Percentiles rank a stretch among this genome's conserved stretches.
Evolutionary conservation across 2,113 vertebrate genomes (phyloP).

Genomic region (Callionymus lyra): DNA sequence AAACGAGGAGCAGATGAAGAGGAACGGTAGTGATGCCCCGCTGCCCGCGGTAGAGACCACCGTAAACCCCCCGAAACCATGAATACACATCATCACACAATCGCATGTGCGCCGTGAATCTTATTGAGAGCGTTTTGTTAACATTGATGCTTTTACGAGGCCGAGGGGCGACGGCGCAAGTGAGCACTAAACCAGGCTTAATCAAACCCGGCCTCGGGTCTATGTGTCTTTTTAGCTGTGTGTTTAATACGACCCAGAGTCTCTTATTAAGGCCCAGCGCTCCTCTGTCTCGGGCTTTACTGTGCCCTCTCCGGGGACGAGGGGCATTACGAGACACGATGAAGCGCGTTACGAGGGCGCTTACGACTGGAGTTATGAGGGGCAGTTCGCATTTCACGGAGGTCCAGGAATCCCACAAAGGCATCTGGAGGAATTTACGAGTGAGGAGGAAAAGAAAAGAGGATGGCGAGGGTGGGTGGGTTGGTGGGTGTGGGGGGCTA

Average conservation of each 20-base stretch:
- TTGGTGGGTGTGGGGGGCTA: no score
- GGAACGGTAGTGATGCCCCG: conserved; percentile 1
- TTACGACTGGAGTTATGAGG: conserved; percentile 59
- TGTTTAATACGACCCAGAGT: conserved; percentile 45
- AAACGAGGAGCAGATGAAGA: conserved; percentile 1
- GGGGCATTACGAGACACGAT: conserved; percentile 52
- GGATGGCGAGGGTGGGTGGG: conserved; percentile 8
- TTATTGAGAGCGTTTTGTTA: conserved; percentile 9
- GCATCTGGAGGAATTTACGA: conserved; percentile 65
- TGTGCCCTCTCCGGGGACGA: conserved; percentile 48
- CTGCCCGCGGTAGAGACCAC: not conserved
- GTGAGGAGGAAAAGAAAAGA: conserved; percentile 28
- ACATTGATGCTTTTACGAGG: conserved; percentile 12
- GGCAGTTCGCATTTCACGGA: conserved; percentile 60
- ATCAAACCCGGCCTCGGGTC: conserved; percentile 51
- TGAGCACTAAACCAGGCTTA: conserved; percentile 39
- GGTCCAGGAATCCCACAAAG: conserved; percentile 60
- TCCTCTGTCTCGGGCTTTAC: conserved; percentile 55
- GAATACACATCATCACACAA: not conserved
- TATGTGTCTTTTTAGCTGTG: conserved; percentile 45
- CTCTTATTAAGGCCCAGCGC: conserved; percentile 47
- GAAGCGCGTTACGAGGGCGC: conserved; percentile 58
- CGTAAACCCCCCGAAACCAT: not conserved
- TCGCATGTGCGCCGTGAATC: not conserved
- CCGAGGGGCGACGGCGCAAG: conserved; percentile 16